Conservation (phyloP, 2,113 vertebrate species). For the Corydoras maculifer region DNA sequence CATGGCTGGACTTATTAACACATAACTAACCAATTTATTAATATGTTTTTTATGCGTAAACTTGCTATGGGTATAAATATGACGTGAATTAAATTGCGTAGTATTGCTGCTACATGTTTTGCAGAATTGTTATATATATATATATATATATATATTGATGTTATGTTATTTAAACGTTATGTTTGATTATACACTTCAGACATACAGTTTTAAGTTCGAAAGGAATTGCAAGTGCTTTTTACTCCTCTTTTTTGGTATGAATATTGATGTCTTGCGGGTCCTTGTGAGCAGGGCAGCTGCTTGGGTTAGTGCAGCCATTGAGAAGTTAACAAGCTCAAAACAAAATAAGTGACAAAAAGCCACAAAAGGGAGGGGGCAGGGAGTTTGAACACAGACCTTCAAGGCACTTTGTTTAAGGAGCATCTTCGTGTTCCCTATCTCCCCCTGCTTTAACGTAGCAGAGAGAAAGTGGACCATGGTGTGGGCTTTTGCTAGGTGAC, state of each 20-base stretch:
- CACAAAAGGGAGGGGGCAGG: conserved; percentile 62
- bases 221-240: conserved; percentile 28
- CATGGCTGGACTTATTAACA: conserved; percentile 5
- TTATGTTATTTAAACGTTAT: too few relatives aligned
- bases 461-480: conserved; percentile 61
- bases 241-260: conserved; percentile 43
- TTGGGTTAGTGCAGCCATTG: conserved; percentile 56
- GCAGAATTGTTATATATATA: background rate
- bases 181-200: background rate
- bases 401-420: conserved; percentile 57
- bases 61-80: conserved; percentile 9
- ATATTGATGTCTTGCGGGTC: conserved; percentile 61
- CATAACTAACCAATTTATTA: conserved; percentile 13
- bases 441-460: conserved; percentile 54
- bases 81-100: background rate
- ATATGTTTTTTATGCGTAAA: background rate
- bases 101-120: background rate
- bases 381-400: conserved; percentile 30
- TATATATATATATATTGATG: too few relatives aligned
- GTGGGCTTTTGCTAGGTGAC: conserved; percentile 72
- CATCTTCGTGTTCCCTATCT: conserved; percentile 51
- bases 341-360: conserved; percentile 55
- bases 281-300: conserved; percentile 62
- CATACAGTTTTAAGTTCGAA: background rate
- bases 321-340: conserved; percentile 71